Conservation (phyloP, 2,113 vertebrate genomes). For the Paracanthobrama guichenoti region DNA sequence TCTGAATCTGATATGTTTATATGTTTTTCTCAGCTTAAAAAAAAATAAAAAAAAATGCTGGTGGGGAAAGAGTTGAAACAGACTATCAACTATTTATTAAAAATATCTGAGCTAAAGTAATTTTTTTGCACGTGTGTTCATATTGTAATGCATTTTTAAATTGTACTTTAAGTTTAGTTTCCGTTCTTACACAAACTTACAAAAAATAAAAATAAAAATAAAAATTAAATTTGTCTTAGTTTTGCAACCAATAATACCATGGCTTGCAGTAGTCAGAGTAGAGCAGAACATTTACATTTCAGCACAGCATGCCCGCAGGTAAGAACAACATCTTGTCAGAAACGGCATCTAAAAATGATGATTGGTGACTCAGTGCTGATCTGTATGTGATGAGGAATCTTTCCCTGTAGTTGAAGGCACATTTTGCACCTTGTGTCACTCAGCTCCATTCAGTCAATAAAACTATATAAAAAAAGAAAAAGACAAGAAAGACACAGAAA, state of each 20-base stretch:
- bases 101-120: background rate
- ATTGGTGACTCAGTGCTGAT: slow-evolving; percentile 29
- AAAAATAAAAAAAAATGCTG: too few relatives aligned
- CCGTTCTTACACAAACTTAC: background rate
- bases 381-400: slow-evolving; percentile 12
- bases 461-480: background rate
- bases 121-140: background rate
- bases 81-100: background rate
- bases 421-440: slow-evolving; percentile 27
- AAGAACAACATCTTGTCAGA: slow-evolving; percentile 30
- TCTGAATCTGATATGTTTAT: too few relatives aligned
- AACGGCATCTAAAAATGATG: background rate
- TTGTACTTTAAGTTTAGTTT: background rate
- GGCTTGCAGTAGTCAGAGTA: background rate
- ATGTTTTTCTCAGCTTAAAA: too few relatives aligned
- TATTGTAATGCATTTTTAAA: background rate
- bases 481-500: background rate
- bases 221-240: background rate
- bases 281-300: slow-evolving; percentile 25
- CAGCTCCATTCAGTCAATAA: slow-evolving; percentile 24
- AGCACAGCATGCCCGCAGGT: background rate
- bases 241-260: background rate
- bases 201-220: too few relatives aligned
- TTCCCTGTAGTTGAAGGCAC: slow-evolving; percentile 17
- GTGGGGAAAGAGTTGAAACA: background rate